A percentile compares a stretch with the other conserved stretches of the same genome.
Evolutionary conservation across 2,113 vertebrate species (phyloP).

Genomic region (Petaurus breviceps): DNA sequence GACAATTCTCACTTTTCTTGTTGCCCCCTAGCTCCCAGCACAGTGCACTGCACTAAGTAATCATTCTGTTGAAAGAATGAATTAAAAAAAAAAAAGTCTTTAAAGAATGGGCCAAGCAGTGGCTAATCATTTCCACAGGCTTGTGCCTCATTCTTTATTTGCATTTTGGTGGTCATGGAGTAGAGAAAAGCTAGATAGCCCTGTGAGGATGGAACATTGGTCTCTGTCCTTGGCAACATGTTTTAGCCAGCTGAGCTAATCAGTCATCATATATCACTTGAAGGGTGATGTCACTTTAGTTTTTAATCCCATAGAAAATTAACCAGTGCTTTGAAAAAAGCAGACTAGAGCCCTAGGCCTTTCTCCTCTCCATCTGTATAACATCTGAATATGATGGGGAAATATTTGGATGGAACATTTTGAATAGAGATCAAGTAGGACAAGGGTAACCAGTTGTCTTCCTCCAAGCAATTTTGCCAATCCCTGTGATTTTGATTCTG

Average conservation of each 20-base stretch:
- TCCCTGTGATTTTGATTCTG: constrained; percentile 16
- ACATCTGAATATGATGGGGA: constrained; percentile 21
- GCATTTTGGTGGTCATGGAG: not conserved
- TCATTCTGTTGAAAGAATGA: not conserved
- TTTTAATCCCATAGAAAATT: constrained; percentile 51
- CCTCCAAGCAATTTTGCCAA: constrained; percentile 8
- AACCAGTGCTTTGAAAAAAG: constrained; percentile 38
- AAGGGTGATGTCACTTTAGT: constrained; percentile 38
- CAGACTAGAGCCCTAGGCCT: constrained; percentile 23
- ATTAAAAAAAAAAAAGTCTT: not conserved
- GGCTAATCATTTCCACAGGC: not conserved
- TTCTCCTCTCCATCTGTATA: constrained; percentile 16
- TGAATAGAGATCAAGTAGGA: not conserved
- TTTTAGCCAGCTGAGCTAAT: constrained; percentile 46
- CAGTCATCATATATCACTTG: constrained; percentile 32
- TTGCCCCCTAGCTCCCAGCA: not conserved
- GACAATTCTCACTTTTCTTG: not conserved
- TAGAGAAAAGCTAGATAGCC: not conserved
- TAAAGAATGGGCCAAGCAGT: not conserved
- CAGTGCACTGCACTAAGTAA: not conserved
- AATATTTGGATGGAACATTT: constrained; percentile 17
- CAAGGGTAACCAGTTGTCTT: not conserved
- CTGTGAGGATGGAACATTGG: not conserved
- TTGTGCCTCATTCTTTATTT: not conserved
- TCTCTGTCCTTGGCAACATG: not conserved